Percentiles rank a stretch among this genome's conserved stretches.
Conservation (phyloP, 2,113 vertebrate species). For the Chinchilla lanigera region DNA sequence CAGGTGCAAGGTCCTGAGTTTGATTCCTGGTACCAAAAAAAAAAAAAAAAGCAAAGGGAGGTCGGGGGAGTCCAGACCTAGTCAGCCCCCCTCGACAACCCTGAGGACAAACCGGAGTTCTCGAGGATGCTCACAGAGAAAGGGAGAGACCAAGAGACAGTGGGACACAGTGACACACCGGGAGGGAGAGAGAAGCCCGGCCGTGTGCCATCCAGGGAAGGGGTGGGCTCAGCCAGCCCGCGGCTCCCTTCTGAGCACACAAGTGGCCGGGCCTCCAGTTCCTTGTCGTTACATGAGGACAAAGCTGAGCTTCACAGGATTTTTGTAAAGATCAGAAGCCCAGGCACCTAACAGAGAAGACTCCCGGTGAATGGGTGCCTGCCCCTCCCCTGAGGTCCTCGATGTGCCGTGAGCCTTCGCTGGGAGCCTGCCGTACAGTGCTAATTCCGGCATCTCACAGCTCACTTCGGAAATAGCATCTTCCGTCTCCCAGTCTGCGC, state of each 20-base stretch:
- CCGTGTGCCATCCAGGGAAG: background rate
- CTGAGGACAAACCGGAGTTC: background rate
- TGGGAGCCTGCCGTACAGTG: background rate
- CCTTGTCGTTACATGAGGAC: background rate
- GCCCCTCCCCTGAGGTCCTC: background rate
- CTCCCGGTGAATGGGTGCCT: background rate
- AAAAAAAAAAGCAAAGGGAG: too few species aligned
- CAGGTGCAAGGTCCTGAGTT: too few species aligned
- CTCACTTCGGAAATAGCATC: constrained; percentile 66
- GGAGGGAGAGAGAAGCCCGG: background rate
- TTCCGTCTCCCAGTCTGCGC: constrained; percentile 51
- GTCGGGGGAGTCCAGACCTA: background rate
- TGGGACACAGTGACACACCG: background rate
- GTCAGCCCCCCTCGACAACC: background rate
- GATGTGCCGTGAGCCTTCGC: background rate
- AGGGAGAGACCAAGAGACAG: background rate
- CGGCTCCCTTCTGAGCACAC: background rate
- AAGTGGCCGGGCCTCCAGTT: background rate
- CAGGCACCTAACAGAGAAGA: background rate
- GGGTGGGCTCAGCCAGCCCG: accelerated
- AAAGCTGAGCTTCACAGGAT: background rate
- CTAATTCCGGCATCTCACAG: constrained; percentile 74
- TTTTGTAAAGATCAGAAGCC: background rate
- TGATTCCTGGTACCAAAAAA: too few species aligned
- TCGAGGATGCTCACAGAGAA: background rate